These are phyloP conservation scores for Sebastes vulpes DNA, from an alignment of 2,797 vertebrate species.

Conservation along the genomic window DNA sequence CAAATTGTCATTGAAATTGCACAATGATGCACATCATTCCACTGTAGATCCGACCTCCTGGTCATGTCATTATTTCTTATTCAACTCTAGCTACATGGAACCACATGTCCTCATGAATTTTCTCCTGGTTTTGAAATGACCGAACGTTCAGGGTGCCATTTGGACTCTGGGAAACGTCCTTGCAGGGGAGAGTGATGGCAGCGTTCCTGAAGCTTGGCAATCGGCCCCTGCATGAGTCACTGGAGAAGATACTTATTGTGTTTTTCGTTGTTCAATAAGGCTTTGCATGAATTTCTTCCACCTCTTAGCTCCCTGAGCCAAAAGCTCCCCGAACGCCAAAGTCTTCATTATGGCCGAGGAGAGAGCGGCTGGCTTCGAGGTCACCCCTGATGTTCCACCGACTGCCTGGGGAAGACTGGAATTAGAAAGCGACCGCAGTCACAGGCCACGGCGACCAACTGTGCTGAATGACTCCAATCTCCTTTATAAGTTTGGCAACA, in stretches of 20 bases:
- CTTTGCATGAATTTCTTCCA: constrained; percentile 73
- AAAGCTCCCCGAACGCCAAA: constrained; percentile 66
- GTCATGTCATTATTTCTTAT: not conserved
- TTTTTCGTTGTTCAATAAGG: constrained; percentile 75
- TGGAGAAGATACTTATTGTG: constrained; percentile 61
- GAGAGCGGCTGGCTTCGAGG: constrained; percentile 68
- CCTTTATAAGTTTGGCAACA: constrained; percentile 68
- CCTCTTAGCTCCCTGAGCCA: constrained; percentile 63
- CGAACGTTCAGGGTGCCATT: constrained; percentile 34
- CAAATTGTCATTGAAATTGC: not conserved
- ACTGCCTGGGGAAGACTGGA: constrained; percentile 67
- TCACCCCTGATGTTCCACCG: constrained; percentile 67
- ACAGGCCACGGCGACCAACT: constrained; percentile 50
- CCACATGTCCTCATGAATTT: not conserved
- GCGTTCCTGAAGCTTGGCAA: constrained; percentile 51
- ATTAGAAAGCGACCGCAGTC: constrained; percentile 63
- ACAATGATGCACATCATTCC: not conserved
- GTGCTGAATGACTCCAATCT: constrained; percentile 53
- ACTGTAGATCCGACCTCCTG: not conserved
- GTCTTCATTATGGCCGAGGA: constrained; percentile 74
- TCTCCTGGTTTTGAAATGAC: constrained; percentile 27
- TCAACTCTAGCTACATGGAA: not conserved
- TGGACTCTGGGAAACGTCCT: constrained; percentile 41
- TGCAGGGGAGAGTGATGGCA: constrained; percentile 55
- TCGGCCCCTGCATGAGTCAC: constrained; percentile 60